A percentile compares a stretch with the other conserved stretches of the same genome.
phyloP scores from a whole-genome alignment of 2,113 vertebrate species.

The Vidua chalybeata region DNA sequence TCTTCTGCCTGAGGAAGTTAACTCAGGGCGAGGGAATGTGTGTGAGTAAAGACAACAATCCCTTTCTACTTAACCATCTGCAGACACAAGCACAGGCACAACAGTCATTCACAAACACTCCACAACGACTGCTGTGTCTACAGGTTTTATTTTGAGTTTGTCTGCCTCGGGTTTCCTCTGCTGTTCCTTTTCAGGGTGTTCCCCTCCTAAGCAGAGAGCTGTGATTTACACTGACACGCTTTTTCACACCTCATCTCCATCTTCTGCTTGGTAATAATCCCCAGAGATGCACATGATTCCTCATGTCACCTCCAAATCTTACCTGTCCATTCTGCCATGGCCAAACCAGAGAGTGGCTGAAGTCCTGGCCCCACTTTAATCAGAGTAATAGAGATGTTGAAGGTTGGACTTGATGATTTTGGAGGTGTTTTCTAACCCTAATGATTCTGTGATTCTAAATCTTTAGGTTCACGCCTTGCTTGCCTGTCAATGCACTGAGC shows the following conservation, averaged over 20 bases:
- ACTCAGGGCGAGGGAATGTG: constrained; percentile 28
- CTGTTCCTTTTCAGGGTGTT: not conserved
- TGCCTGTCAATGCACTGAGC: not conserved
- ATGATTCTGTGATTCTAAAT: not conserved
- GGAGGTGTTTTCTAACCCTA: not conserved
- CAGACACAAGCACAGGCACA: not conserved
- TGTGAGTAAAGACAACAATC: constrained; percentile 3
- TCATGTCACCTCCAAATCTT: not conserved
- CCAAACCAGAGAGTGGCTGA: not conserved
- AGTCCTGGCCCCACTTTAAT: not conserved
- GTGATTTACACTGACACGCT: not conserved
- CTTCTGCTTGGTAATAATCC: not conserved
- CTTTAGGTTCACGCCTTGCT: fast-evolving
- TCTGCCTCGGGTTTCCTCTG: not conserved
- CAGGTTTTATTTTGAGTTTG: not conserved
- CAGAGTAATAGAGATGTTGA: not conserved
- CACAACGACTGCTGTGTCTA: not conserved
- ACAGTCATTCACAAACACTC: not conserved
- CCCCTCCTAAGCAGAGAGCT: not conserved
- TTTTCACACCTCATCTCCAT: not conserved
- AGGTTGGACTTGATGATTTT: not conserved
- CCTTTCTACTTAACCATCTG: not conserved
- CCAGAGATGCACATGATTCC: not conserved
- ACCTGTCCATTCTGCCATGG: not conserved
- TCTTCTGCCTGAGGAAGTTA: constrained; percentile 50